Conservation (phyloP, 2,888 invertebrate genomes). For the Parnassius mnemosyne region DNA sequence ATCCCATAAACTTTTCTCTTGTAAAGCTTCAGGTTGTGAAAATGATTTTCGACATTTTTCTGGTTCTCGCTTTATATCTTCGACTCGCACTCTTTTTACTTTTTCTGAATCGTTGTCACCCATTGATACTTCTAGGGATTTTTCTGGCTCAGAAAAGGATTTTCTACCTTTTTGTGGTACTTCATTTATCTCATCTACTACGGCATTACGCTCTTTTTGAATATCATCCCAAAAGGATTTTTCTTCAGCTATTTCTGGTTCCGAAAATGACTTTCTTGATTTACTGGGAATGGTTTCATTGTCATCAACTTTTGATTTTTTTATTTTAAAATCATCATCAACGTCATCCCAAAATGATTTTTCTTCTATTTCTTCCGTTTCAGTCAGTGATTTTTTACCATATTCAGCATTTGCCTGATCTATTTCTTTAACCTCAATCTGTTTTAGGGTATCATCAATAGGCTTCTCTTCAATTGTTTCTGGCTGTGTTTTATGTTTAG, state of each 20-base stretch:
- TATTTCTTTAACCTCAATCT: conserved; percentile 46
- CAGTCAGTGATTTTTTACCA: conserved; percentile 45
- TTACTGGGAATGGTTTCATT: conserved; percentile 40
- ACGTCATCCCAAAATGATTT: conserved; percentile 64
- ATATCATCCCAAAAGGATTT: conserved; percentile 64
- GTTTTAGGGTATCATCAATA: conserved; percentile 43
- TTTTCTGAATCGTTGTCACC: conserved; percentile 50
- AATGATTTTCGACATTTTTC: conserved; percentile 43
- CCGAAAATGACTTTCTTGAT: conserved; percentile 48
- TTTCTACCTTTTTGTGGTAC: conserved; percentile 42
- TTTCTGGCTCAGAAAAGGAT: conserved; percentile 45
- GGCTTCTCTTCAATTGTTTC: conserved; percentile 54
- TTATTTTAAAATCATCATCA: conserved; percentile 46
- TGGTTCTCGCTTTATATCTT: conserved; percentile 42
- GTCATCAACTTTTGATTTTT: conserved; percentile 44
- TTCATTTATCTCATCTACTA: conserved; percentile 45
- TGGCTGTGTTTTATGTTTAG: conserved; percentile 49
- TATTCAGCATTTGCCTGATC: conserved; percentile 33
- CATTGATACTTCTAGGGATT: conserved; percentile 50
- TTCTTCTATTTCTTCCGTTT: conserved; percentile 53
- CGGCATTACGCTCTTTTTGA: conserved; percentile 44
- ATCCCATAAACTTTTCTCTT: conserved; percentile 28
- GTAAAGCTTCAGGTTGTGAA: conserved; percentile 30
- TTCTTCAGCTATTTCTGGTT: conserved; percentile 44
- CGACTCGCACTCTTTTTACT: conserved; percentile 41